Percentiles rank a stretch among this genome's conserved stretches.
Evolutionary conservation across 2,113 vertebrate species (phyloP).

Genomic region (Miniopterus natalensis): DNA sequence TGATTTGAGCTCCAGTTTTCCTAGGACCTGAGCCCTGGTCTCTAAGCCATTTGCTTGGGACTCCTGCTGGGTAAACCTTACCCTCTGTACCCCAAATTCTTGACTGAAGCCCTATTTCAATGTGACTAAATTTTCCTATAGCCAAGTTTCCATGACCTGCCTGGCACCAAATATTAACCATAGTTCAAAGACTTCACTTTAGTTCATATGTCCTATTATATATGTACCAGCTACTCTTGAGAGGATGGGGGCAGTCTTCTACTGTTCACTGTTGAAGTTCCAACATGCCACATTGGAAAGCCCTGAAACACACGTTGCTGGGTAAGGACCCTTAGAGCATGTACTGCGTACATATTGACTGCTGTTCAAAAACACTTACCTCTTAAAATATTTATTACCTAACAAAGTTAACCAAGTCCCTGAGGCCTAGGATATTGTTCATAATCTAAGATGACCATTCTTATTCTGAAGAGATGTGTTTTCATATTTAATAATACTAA

Average conservation of each 20-base stretch:
- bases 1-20: neutral
- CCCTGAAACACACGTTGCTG: neutral
- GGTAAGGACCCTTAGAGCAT: neutral
- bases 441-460: neutral
- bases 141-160: neutral
- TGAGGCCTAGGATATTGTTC: neutral
- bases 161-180: neutral
- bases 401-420: neutral
- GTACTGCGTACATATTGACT: neutral
- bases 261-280: neutral
- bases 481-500: neutral
- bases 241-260: neutral
- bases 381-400: neutral
- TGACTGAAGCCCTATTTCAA: neutral
- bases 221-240: neutral
- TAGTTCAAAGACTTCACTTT: neutral
- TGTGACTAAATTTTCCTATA: neutral
- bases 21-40: neutral
- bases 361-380: neutral
- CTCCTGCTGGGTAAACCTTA: neutral
- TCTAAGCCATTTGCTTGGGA: neutral
- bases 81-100: neutral
- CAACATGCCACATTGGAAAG: neutral
- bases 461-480: conserved; percentile 33
- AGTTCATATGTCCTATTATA: neutral